phyloP scores from a whole-genome alignment of 2,113 vertebrate genomes.

The Ginglymostoma cirratum region DNA sequence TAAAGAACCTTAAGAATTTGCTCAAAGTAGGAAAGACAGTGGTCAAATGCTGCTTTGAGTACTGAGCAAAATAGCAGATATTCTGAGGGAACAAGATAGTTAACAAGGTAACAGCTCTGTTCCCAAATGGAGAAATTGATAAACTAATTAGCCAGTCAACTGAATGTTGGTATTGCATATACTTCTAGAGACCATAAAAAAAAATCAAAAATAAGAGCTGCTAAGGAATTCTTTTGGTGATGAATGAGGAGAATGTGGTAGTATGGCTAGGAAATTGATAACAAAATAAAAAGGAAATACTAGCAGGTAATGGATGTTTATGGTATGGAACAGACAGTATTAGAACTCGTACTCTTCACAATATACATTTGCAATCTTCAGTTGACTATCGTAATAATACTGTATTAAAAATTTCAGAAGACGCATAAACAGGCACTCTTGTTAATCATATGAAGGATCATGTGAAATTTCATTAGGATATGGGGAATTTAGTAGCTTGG shows the following conservation, averaged over 20 bases:
- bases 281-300: background rate
- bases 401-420: background rate
- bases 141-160: background rate
- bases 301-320: background rate
- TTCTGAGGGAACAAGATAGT: background rate
- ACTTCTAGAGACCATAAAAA: background rate
- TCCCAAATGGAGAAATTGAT: background rate
- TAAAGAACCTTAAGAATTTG: background rate
- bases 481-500: background rate
- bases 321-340: background rate
- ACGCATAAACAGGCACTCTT: background rate
- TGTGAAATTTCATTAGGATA: background rate
- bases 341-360: too few species aligned
- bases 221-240: background rate
- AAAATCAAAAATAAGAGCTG: background rate
- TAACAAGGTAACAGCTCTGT: background rate
- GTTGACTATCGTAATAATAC: background rate
- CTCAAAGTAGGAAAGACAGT: background rate
- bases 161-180: background rate
- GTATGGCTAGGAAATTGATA: background rate
- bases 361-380: background rate
- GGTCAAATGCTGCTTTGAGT: background rate
- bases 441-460: background rate
- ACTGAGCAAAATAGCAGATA: background rate
- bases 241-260: background rate